Evolutionary conservation across 1,140 invertebrate species (phyloP), one percentile per base, ranked within the genome.

Genomic region (Heliothis subflexa): DNA sequence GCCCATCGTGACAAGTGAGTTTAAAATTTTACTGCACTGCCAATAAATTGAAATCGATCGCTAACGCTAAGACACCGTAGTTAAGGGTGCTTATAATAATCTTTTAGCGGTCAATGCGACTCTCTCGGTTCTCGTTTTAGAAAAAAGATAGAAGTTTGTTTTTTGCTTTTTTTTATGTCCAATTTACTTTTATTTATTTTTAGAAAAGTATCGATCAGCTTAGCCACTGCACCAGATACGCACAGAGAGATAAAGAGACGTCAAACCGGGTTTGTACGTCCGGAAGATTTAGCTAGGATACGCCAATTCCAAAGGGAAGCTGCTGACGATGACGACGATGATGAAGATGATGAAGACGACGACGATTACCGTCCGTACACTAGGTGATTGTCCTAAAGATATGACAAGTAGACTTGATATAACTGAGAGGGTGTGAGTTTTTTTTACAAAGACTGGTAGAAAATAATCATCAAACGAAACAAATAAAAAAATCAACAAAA

Each of bases 161-260:
- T 50, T 25, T 52, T 14, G n/a, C 13, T 3, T 1, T 18, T 66
- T 18, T 66, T 25, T 50, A 28, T 62, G 13, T 28, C 16, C n/a
- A 7, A 45, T 50, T 25, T 62, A 28, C 52, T 64, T 64, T 40
- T 14, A 18, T 40, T 83, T 85, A 80, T 83, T 83, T 85, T 77
- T 83, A 91, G 90, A 84, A 90, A 90, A 87, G 89, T 92, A 2
- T 91, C 90, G 12, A 87, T 93, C 52, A 82, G 79, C 68, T 18
- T 82, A 33, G 86, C 87, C 3, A 47, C 33, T n/a, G 75, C 86
- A 5, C 45, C 61, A 13, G 78, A 74, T 13, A 83, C 83, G 74
- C 81, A 49, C 52, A 88, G 79, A 82, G 74, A 79, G 13, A 92
- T 93, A 57, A 89, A 88, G 72, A 81, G 91, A 52, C 82, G 89